Conservation (phyloP, 2,888 invertebrate genomes). For the Beris morrisii region DNA sequence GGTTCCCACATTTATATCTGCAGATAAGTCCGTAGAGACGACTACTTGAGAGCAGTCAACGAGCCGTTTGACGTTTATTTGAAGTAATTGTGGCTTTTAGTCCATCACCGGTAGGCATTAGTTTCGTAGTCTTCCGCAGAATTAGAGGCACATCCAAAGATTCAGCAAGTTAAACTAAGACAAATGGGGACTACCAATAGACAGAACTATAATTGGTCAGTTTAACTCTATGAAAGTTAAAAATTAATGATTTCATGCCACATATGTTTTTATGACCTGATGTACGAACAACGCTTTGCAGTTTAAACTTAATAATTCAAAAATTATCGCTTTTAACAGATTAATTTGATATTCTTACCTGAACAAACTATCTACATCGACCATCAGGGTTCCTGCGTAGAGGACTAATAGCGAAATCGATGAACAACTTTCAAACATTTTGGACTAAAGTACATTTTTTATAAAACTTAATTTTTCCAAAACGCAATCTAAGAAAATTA, state of each 20-base stretch:
- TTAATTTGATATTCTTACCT: too few relatives aligned
- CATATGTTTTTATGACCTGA: too few relatives aligned
- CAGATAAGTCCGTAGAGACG: conserved; percentile 4
- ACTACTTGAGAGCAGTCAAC: conserved; percentile 26
- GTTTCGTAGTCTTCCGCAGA: not conserved
- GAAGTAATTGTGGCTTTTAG: conserved; percentile 34
- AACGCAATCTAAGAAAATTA: too few relatives aligned
- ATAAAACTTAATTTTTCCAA: too few relatives aligned
- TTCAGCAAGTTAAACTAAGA: not conserved
- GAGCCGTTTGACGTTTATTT: conserved; percentile 35
- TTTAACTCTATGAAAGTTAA: not conserved
- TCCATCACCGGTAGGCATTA: conserved; percentile 16
- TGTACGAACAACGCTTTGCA: too few relatives aligned
- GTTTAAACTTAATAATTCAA: too few relatives aligned
- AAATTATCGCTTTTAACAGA: too few relatives aligned
- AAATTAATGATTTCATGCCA: not conserved
- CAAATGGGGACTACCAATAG: not conserved
- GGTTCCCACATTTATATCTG: conserved; percentile 40
- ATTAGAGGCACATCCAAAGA: not conserved
- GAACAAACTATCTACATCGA: too few relatives aligned
- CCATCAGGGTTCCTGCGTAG: too few relatives aligned
- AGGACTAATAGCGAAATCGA: too few relatives aligned
- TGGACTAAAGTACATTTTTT: too few relatives aligned
- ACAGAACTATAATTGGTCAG: not conserved
- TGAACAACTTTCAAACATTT: too few relatives aligned